These are phyloP conservation scores for Drosophila albomicans DNA, from an alignment of 1,140 invertebrate genomes.

Conservation along the genomic window DNA sequence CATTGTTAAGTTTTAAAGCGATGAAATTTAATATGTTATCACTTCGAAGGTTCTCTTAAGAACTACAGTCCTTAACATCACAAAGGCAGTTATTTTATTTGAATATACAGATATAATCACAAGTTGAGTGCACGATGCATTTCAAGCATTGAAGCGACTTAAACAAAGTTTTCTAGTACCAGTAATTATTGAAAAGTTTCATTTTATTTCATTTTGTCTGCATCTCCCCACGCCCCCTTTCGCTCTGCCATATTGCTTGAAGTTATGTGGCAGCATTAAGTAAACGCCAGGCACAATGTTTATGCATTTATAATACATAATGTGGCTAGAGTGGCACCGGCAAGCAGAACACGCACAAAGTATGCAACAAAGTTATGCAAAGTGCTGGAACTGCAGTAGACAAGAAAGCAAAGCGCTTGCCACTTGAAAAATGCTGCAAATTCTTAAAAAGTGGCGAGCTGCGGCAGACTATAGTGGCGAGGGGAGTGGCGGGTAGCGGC, in stretches of 20 bases:
- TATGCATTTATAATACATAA: constrained; percentile 79
- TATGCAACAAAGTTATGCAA: constrained; percentile 82
- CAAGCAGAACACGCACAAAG: constrained; percentile 48
- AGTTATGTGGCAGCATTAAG: constrained; percentile 75
- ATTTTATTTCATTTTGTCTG: constrained; percentile 28
- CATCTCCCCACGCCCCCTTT: background rate
- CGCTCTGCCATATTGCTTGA: constrained; percentile 13
- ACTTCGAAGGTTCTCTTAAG: no score
- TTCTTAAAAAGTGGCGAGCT: constrained; percentile 7
- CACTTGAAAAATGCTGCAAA: constrained; percentile 70
- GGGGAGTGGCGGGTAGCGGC: background rate
- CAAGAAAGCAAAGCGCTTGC: constrained; percentile 57
- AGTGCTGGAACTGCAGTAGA: constrained; percentile 62
- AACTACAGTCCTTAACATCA: no score
- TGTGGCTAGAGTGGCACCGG: constrained; percentile 37
- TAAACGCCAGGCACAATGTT: constrained; percentile 75
- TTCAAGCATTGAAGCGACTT: constrained; percentile 5
- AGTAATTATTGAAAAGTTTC: constrained; percentile 67
- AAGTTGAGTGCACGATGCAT: background rate
- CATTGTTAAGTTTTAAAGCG: background rate
- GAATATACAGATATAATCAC: background rate
- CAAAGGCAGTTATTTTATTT: background rate
- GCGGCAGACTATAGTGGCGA: no score
- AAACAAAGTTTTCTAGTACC: constrained; percentile 32
- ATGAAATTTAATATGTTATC: no score